Base-by-base conservation (phyloP, 1,140 invertebrate species). In the Bombus affinis region DNA sequence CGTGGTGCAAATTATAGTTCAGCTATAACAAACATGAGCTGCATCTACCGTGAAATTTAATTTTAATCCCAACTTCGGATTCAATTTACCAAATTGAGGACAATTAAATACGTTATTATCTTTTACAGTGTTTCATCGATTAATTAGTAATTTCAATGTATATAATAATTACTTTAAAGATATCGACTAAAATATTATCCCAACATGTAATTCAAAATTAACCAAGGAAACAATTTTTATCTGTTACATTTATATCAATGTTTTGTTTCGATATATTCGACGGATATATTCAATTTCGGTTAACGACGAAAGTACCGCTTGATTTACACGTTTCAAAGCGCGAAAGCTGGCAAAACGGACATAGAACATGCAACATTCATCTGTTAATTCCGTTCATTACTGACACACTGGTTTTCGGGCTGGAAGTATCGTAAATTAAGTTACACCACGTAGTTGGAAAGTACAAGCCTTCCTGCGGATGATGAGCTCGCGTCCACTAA, bases 401-500 rank as follows among this genome's bases (percentile, higher is more conserved):
- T 35, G 76, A 68, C 85, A 81, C 77, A 47, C n/a, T 62, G 42
- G 66, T 81, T 83, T 88, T 86, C 73, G 66, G 72, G 66, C 28
- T 22, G 76, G 77, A 74, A 68, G 71, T 75, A 66, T 83, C 37
- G 66, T 47, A 68, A 78, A 78, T 79, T 85, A 83, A 90, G 85
- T 84, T 81, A 82, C 39, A 75, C 82, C 88, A 89, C 86, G 89
- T 87, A 87, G 78, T 82, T 87, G 71, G 57, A 47, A 89, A 87
- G 88, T 85, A 68, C 81, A 75, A 71, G 71, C 42, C 79, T 87
- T 89, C 82, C 82, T 70, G 75, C 37, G 66, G 81, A 72, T 81
- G 85, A 89, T 85, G 89, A 89, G 78, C 68, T 70, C 77, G 85
- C 81, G 88, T 87, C 81, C 81, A 76, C 78, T 89, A 87, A 90